These are phyloP conservation scores for Rhagologus leucostigma DNA, from an alignment of 2,113 vertebrate genomes.

Conservation along the genomic window DNA sequence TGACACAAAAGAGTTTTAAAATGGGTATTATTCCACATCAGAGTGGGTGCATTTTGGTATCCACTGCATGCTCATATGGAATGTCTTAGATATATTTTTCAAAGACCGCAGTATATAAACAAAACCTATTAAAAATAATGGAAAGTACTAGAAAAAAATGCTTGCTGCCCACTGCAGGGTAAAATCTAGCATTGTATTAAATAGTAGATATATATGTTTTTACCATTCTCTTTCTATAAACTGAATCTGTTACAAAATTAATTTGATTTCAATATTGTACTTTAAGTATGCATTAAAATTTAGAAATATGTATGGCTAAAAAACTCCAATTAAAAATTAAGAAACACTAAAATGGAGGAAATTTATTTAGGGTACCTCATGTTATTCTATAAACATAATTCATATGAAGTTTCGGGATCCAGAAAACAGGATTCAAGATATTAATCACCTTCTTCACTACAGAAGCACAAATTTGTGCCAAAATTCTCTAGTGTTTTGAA, in stretches of 20 bases:
- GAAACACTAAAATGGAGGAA: neutral
- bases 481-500: neutral
- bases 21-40: neutral
- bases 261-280: neutral
- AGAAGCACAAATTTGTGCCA: neutral
- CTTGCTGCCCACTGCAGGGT: neutral
- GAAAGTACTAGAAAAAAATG: neutral
- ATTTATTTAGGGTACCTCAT: neutral
- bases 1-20: neutral
- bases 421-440: neutral
- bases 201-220: neutral
- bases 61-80: neutral
- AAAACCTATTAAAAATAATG: neutral
- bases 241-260: neutral
- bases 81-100: neutral
- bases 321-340: neutral
- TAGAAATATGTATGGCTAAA: neutral
- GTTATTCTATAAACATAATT: neutral
- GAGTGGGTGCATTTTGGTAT: neutral
- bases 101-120: neutral
- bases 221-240: neutral
- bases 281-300: neutral
- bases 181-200: neutral
- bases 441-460: neutral
- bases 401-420: neutral